These are phyloP conservation scores for Drosophila lini DNA, from an alignment of 1,140 invertebrate genomes.

Conservation along the genomic window DNA sequence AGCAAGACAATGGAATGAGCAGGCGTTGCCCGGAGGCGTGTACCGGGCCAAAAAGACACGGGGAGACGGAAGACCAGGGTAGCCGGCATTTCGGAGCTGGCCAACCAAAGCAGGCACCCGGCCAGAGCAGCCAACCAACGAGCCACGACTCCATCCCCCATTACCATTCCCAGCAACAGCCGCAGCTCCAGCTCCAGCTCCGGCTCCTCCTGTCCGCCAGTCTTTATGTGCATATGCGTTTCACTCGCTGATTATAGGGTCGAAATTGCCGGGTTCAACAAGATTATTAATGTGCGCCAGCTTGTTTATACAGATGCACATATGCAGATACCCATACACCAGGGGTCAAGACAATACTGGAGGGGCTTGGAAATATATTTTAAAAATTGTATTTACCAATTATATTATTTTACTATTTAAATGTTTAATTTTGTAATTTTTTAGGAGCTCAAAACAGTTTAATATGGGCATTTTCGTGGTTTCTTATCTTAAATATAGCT, in stretches of 20 bases:
- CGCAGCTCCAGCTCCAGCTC: slow-evolving; percentile 5
- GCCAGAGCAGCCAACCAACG: slow-evolving; percentile 60
- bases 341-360: slow-evolving; percentile 15
- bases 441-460: neutral
- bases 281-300: slow-evolving; percentile 81
- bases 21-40: slow-evolving; percentile 77
- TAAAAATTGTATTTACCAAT: neutral
- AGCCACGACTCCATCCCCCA: slow-evolving; percentile 47
- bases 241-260: slow-evolving; percentile 81
- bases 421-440: no score
- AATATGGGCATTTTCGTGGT: no score
- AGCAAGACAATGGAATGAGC: slow-evolving; percentile 80
- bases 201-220: slow-evolving; percentile 46
- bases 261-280: slow-evolving; percentile 81
- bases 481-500: no score
- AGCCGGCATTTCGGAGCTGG: slow-evolving; percentile 21
- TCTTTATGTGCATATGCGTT: slow-evolving; percentile 80
- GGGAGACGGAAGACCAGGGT: slow-evolving; percentile 12
- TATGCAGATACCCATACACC: slow-evolving; percentile 39
- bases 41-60: slow-evolving; percentile 64
- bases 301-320: slow-evolving; percentile 57
- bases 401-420: neutral
- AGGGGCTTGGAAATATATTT: neutral
- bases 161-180: slow-evolving; percentile 13
- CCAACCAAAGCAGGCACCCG: slow-evolving; percentile 39